phyloP scores from a whole-genome alignment of 2,888 invertebrate species.

The Caenorhabditis doughertyi region DNA sequence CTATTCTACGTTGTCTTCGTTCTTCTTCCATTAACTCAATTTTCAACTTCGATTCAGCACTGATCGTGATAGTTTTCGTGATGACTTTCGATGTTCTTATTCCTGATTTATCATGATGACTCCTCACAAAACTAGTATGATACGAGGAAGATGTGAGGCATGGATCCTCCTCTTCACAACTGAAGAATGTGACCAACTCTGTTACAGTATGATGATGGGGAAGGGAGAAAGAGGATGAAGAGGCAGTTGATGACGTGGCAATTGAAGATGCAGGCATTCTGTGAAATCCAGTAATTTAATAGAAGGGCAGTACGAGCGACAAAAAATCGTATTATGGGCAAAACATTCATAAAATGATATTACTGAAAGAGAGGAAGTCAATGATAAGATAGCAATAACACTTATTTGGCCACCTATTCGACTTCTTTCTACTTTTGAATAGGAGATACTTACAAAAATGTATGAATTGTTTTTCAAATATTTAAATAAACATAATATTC shows the following conservation, averaged over 20 bases:
- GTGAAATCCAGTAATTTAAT: neutral
- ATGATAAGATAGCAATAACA: constrained; percentile 16
- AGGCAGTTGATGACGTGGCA: constrained; percentile 27
- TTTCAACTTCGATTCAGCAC: constrained; percentile 5
- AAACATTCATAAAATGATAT: neutral
- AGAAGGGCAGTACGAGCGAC: neutral
- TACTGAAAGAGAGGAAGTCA: neutral
- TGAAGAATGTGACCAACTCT: constrained; percentile 42
- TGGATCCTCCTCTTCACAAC: neutral
- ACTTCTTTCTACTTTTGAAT: neutral
- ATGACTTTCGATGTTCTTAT: constrained; percentile 33
- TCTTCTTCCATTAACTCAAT: constrained; percentile 29
- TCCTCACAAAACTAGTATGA: neutral
- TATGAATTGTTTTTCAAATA: no score
- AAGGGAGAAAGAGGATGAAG: constrained; percentile 13
- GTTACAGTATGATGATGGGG: constrained; percentile 28
- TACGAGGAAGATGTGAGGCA: constrained; percentile 2
- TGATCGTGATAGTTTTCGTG: constrained; percentile 22
- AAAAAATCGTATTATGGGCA: neutral
- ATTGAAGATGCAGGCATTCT: constrained; percentile 26
- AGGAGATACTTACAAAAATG: no score
- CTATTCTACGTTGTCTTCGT: constrained; percentile 13
- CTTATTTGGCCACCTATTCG: constrained; percentile 5
- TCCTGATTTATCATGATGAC: constrained; percentile 28
- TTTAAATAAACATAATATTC: no score